phyloP scores from a whole-genome alignment of 2,113 vertebrate species.

The Ptychochromis oligacanthus region DNA sequence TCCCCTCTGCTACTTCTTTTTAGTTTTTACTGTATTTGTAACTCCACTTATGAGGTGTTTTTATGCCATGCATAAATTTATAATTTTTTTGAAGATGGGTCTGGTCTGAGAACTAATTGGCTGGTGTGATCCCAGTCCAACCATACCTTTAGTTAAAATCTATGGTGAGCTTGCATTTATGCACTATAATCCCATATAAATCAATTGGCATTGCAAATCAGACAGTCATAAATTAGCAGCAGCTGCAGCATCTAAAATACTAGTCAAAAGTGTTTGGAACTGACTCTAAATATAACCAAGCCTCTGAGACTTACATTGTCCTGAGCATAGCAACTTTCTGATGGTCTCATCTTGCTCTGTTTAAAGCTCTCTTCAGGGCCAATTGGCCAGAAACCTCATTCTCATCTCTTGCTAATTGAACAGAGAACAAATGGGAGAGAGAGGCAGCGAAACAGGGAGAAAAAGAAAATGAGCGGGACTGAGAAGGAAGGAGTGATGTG shows the following conservation, averaged over 20 bases:
- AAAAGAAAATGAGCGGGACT: not conserved
- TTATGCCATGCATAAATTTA: not conserved
- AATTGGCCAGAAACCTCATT: constrained; percentile 78
- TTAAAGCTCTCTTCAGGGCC: constrained; percentile 79
- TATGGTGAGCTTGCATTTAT: not conserved
- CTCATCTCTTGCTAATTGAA: constrained; percentile 78
- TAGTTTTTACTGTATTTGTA: not conserved
- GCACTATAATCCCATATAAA: not conserved
- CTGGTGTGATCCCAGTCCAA: not conserved
- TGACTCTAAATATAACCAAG: constrained; percentile 9
- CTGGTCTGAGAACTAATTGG: not conserved
- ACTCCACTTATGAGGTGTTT: not conserved
- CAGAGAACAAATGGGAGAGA: constrained; percentile 45
- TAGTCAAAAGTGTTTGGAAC: not conserved
- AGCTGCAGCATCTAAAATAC: constrained; percentile 1
- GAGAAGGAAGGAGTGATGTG: constrained; percentile 35
- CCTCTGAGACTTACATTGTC: constrained; percentile 19
- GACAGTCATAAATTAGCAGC: not conserved
- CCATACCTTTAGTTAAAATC: not conserved
- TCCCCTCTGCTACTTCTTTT: not conserved
- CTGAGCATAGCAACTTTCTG: constrained; percentile 42
- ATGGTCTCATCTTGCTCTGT: constrained; percentile 56
- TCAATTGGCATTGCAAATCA: not conserved
- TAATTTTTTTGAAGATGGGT: not conserved
- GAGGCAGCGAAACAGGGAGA: not conserved